Base-by-base conservation (phyloP, 2,113 vertebrate species). In the Polypterus senegalus region DNA sequence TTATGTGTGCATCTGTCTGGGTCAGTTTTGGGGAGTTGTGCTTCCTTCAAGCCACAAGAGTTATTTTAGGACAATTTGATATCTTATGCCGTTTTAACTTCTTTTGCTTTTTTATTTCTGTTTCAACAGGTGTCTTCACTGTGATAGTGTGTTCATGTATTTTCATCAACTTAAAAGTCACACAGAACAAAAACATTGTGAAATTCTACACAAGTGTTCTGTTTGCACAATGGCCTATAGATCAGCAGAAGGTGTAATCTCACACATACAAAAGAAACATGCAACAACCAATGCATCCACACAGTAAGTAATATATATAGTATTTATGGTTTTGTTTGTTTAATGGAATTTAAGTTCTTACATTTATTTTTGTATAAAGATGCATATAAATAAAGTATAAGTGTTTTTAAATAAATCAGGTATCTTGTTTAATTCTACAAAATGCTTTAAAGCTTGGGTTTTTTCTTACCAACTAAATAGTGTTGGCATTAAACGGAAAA, bases 141-240 rank as follows among this genome's bases (percentile, higher is more conserved):
- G 95, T 67, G 92, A 93, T 54, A 84, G 87, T 56, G 86, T 95
- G 68, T 92, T 92, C 70, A 86, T 86, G 81, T 91, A 91, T 54
- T 73, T 92, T 0, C 83, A 86, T 63, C 78, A 90, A 75, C 89
- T 94, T 66, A 97, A 93, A 75, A 77, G 67, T 70, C 95, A 98
- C 78, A 91, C 96, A 62, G 88, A 93, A 0, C 92, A 94, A 72
- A 91, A 91, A 68, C 95, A 97, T 77, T 94, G 90, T 64, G 87
- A 93, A 74, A 81, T 92, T 68, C 91, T 97, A 76, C 90, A 93
- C 80, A 97, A 95, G 70, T 98, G 95, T 79, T 87, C 88, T 59
- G 77, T 89, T 65, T 97, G 94, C 74, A 91, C 92, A 0, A 89
- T 95, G 82, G 94, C 94, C 79, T 97, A 93, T 80, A 97, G 92